Conservation (phyloP, 2,888 invertebrate genomes). For the Cryptus armator region DNA sequence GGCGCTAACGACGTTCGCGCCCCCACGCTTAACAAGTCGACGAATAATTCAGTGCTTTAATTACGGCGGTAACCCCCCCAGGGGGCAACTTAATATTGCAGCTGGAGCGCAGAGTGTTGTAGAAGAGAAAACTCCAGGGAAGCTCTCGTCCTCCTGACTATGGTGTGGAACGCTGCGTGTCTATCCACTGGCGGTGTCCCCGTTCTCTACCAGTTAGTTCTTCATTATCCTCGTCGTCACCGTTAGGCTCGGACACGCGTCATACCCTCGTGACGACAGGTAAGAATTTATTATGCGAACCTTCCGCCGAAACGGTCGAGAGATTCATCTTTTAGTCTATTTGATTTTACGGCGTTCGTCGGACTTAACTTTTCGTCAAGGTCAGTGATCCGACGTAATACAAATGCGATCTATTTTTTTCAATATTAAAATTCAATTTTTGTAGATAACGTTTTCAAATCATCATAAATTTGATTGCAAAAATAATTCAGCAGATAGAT, state of each 20-base stretch:
- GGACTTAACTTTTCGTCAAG: no score
- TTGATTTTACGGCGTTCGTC: not conserved
- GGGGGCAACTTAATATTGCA: conserved; percentile 70
- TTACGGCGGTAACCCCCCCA: conserved; percentile 76
- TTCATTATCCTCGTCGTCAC: conserved; percentile 55
- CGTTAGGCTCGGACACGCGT: conserved; percentile 23
- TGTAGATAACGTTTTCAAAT: no score
- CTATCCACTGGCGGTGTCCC: conserved; percentile 20
- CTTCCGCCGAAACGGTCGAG: not conserved
- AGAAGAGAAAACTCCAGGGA: conserved; percentile 51
- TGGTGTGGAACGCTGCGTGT: conserved; percentile 15
- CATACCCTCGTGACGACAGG: conserved; percentile 37
- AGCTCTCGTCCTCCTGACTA: conserved; percentile 23
- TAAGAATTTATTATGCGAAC: conserved; percentile 42
- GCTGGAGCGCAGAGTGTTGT: conserved; percentile 36
- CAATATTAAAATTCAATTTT: no score
- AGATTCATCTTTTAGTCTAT: not conserved
- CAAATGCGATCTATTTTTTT: no score
- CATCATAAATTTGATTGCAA: no score
- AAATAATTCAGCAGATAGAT: no score
- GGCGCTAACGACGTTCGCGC: conserved; percentile 80
- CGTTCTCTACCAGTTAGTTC: conserved; percentile 16
- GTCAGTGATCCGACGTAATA: no score
- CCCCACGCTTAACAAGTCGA: conserved; percentile 76
- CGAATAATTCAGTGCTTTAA: conserved; percentile 83